Evolutionary conservation across 92 coral and sea anemone genomes (phyloP).

Genomic region (Diadumene lineata): DNA sequence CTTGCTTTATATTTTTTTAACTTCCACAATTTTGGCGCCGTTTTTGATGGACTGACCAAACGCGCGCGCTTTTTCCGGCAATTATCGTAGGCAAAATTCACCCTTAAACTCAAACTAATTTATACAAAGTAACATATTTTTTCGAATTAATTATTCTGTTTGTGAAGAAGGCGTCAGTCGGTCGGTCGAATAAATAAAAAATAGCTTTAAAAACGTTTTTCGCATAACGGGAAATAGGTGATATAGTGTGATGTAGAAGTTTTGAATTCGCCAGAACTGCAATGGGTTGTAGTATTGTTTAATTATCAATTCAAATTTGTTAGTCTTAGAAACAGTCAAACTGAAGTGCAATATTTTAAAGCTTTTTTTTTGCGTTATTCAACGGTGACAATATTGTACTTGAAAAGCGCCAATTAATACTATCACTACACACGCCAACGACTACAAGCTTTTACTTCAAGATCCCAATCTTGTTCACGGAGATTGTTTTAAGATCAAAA

Average conservation of each 20-base stretch:
- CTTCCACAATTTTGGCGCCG: neutral
- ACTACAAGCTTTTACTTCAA: neutral
- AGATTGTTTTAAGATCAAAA: neutral
- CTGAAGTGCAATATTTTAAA: neutral
- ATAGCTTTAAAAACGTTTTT: neutral
- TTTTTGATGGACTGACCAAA: neutral
- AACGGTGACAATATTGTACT: neutral
- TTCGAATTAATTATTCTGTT: constrained; percentile 6
- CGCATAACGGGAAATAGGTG: neutral
- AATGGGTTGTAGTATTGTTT: no score
- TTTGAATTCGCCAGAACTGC: no score
- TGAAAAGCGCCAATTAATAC: neutral
- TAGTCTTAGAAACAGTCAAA: constrained; percentile 1
- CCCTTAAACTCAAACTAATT: neutral
- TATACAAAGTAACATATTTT: neutral
- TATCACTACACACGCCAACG: no score
- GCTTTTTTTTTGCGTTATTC: neutral
- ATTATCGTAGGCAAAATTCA: neutral
- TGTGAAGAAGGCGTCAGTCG: constrained; percentile 6
- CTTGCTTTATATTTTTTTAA: neutral
- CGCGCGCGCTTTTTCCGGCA: neutral
- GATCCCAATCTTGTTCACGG: neutral
- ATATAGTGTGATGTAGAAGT: neutral
- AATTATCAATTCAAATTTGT: no score
- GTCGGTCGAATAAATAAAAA: neutral